Evolutionary conservation across 53 echinoderm and acorn worm genomes (phyloP).

Genomic region (Echinarachnius parma): DNA sequence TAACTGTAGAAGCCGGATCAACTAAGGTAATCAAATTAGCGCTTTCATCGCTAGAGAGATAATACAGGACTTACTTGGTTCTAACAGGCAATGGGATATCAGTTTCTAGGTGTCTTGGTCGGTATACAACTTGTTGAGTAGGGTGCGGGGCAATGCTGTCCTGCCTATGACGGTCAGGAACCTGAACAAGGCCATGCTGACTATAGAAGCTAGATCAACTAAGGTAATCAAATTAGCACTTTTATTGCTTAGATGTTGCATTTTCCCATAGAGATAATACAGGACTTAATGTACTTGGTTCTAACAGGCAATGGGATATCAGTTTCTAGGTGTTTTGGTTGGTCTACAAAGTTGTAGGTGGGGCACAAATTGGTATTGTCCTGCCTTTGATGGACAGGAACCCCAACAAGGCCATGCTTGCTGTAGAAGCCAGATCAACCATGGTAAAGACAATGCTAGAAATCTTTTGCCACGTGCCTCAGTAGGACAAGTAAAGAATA

Average conservation of each 20-base stretch:
- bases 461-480: too few relatives aligned
- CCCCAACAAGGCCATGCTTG: slow-evolving; percentile 88
- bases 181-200: slow-evolving; percentile 89
- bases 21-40: slow-evolving; percentile 71
- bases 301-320: too few relatives aligned
- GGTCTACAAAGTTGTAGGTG: slow-evolving; percentile 98
- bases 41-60: too few relatives aligned
- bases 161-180: slow-evolving; percentile 82
- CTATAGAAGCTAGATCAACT: slow-evolving; percentile 72
- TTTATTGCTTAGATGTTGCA: too few relatives aligned
- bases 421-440: slow-evolving; percentile 71
- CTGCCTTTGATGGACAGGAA: slow-evolving; percentile 80
- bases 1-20: slow-evolving; percentile 84
- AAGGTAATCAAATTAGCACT: slow-evolving; percentile 60
- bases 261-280: too few relatives aligned
- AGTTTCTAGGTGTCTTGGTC: too few relatives aligned
- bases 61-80: too few relatives aligned
- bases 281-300: too few relatives aligned
- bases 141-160: slow-evolving; percentile 60
- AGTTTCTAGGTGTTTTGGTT: too few relatives aligned
- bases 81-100: too few relatives aligned
- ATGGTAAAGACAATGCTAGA: too few relatives aligned
- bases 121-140: slow-evolving; percentile 96
- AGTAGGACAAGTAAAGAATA: too few relatives aligned
- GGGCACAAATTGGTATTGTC: slow-evolving; percentile 61